A percentile compares a stretch with the other conserved stretches of the same genome.
Conservation (phyloP, 2,888 invertebrate species). For the Listrodromus nycthemerus region DNA sequence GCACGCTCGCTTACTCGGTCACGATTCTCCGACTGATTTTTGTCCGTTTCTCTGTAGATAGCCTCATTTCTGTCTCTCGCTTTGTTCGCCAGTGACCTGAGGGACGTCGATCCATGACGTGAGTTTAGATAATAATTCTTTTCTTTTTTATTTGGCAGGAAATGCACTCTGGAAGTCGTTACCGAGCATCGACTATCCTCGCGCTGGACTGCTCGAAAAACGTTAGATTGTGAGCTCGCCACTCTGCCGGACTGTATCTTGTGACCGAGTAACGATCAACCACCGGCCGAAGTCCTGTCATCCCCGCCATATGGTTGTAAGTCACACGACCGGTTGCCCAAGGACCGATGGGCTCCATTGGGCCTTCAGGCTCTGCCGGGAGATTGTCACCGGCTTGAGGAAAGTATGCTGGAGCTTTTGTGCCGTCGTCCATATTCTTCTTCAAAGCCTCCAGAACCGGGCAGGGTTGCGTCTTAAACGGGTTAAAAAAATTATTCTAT, state of each 20-base stretch:
- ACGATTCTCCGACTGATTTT: constrained; percentile 89
- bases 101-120: not conserved
- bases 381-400: constrained; percentile 86
- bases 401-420: constrained; percentile 85
- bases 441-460: constrained; percentile 63
- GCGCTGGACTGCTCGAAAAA: constrained; percentile 86
- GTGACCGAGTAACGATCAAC: constrained; percentile 92
- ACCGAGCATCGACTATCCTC: constrained; percentile 84
- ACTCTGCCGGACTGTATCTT: constrained; percentile 90
- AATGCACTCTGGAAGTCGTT: constrained; percentile 29
- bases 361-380: constrained; percentile 78
- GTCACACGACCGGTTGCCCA: constrained; percentile 91
- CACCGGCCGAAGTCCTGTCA: constrained; percentile 91
- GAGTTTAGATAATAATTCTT: not conserved
- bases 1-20: constrained; percentile 88
- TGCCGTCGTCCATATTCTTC: constrained; percentile 55
- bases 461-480: constrained; percentile 37
- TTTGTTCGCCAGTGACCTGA: constrained; percentile 84
- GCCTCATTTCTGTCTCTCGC: constrained; percentile 88
- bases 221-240: constrained; percentile 85
- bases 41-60: constrained; percentile 88
- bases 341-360: constrained; percentile 87
- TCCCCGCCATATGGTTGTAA: constrained; percentile 89
- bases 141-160: not conserved
- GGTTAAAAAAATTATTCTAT: constrained; percentile 5